Base-by-base conservation (phyloP, 2,888 invertebrate species). In the Synanthedon myopaeformis region DNA sequence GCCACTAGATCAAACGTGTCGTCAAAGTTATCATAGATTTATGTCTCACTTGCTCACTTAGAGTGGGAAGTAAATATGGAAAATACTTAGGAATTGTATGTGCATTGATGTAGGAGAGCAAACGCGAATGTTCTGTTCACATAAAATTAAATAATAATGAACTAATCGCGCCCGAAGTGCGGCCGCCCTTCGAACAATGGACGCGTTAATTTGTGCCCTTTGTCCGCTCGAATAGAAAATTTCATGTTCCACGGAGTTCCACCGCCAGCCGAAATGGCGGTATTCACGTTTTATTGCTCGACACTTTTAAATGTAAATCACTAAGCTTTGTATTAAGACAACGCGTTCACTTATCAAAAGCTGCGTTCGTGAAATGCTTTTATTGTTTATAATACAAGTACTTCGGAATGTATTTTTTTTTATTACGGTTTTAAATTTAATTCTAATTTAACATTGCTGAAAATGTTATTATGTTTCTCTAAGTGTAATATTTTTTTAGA, bases 71-170 rank as follows among this genome's bases (percentile, higher is more conserved):
- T 23, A 23, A 23, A 23, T 23, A 23, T 23, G 23, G 23, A 23
- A 23, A 23, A 23, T 23, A 23, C 23, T 0, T 42, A 42, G 10
- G 41, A 12, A 14, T 51, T 42, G 54, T 55, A 62, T 62, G 61
- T 53, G 60, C 56, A 63, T 64, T 63, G 60, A 67, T 66, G 63
- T 51, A 63, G 60, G 58, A 59, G 56, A 58, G 53, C 59, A 65
- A 51, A 59, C 52, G 51, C 54, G 45, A 35, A n/a, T 50, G 45
- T 53, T 35, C 54, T 51, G 69, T 70, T 70, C 76, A 72, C 82
- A 81, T 83, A 78, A 81, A 82, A 80, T 84, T 74, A 75, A 79
- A 82, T 80, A 82, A 81, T 82, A 80, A 83, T 79, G 81, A 81
- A 82, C 73, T 82, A 82, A 85, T 82, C 79, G 77, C 63, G 69